Conservation (phyloP, 2,888 invertebrate genomes). For the Dichetophora obliterata region DNA sequence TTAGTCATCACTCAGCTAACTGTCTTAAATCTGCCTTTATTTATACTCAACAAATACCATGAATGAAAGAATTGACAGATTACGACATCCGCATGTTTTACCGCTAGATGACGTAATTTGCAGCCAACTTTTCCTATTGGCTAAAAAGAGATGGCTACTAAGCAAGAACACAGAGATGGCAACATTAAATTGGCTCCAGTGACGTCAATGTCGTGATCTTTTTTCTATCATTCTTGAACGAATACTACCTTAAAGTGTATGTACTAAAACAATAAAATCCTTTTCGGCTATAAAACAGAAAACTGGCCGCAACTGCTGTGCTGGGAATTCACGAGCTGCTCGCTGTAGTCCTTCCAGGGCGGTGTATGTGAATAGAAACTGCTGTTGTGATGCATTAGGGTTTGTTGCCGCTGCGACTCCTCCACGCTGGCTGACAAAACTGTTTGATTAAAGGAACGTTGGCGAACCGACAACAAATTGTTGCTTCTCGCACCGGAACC, state of each 20-base stretch:
- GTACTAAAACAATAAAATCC: slow-evolving; percentile 47
- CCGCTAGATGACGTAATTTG: too few relatives aligned
- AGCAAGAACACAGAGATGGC: too few relatives aligned
- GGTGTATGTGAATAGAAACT: slow-evolving; percentile 69
- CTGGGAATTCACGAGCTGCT: slow-evolving; percentile 59
- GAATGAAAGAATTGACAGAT: too few relatives aligned
- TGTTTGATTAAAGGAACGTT: not conserved
- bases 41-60: slow-evolving; percentile 42
- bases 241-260: slow-evolving; percentile 47
- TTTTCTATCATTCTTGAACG: too few relatives aligned
- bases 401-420: not conserved
- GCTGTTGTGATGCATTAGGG: slow-evolving; percentile 63
- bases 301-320: slow-evolving; percentile 53
- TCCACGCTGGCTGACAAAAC: not conserved
- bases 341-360: slow-evolving; percentile 69
- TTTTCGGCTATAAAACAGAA: slow-evolving; percentile 57
- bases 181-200: too few relatives aligned
- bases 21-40: not conserved
- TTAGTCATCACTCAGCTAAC: slow-evolving; percentile 3
- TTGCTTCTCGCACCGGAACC: slow-evolving; percentile 31
- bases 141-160: too few relatives aligned
- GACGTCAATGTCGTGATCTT: too few relatives aligned
- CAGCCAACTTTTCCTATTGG: too few relatives aligned
- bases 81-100: too few relatives aligned
- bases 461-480: not conserved